These are phyloP conservation scores for Pachyuromys duprasi DNA, from an alignment of 2,797 vertebrate genomes.

Conservation along the genomic window DNA sequence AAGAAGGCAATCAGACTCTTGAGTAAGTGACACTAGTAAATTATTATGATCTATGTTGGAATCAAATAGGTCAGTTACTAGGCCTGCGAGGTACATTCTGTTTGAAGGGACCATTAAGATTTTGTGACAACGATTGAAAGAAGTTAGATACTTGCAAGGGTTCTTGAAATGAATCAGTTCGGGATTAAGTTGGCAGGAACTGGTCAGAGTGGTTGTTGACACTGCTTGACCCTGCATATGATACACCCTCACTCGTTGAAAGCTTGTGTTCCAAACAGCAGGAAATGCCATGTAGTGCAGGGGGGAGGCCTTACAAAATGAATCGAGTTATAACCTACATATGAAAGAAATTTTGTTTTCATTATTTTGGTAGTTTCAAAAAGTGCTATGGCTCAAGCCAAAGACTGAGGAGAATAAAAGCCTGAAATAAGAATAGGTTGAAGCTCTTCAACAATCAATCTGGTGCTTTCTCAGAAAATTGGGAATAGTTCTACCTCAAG, in stretches of 20 bases:
- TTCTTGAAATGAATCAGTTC: slow-evolving; percentile 46
- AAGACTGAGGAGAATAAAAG: not conserved
- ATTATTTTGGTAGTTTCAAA: not conserved
- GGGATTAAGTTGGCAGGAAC: not conserved
- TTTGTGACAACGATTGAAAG: slow-evolving; percentile 67
- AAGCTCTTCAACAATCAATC: not conserved
- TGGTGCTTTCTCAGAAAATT: too few relatives aligned
- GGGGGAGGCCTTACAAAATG: not conserved
- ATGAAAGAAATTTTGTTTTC: not conserved
- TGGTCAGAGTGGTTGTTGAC: not conserved
- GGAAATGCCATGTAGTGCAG: fast-evolving
- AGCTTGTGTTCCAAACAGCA: not conserved
- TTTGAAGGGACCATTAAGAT: slow-evolving; percentile 71
- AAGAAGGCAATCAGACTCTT: slow-evolving; percentile 74
- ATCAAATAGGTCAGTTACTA: slow-evolving; percentile 75
- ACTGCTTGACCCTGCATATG: fast-evolving
- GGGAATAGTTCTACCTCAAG: too few relatives aligned
- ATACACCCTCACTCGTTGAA: fast-evolving
- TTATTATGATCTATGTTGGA: slow-evolving; percentile 70
- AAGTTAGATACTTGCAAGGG: slow-evolving; percentile 62
- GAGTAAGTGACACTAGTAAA: slow-evolving; percentile 74
- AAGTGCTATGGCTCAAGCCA: not conserved
- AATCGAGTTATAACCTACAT: not conserved
- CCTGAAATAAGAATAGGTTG: not conserved
- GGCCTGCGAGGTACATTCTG: slow-evolving; percentile 75